These are phyloP conservation scores for Ifrita kowaldi DNA, from an alignment of 2,113 vertebrate genomes.

Conservation along the genomic window DNA sequence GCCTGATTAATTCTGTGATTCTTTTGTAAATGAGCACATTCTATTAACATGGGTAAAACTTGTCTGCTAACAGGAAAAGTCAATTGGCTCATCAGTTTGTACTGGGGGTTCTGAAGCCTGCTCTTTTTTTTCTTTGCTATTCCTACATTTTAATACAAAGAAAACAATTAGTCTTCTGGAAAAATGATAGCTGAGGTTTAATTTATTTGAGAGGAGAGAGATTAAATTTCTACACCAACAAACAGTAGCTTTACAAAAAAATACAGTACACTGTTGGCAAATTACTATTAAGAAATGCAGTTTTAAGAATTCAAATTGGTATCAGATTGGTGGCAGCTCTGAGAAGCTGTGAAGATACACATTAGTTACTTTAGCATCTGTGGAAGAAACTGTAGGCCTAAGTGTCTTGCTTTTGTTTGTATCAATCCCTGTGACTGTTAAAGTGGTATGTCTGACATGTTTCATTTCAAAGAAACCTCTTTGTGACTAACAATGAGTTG, in stretches of 20 bases:
- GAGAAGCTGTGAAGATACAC: not conserved
- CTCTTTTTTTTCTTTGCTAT: not conserved
- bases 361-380: not conserved
- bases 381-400: not conserved
- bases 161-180: not conserved
- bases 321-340: not conserved
- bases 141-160: not conserved
- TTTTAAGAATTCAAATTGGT: not conserved
- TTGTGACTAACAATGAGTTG: conserved; percentile 41
- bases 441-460: conserved; percentile 40
- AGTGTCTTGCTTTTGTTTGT: not conserved
- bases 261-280: not conserved
- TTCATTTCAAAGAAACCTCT: conserved; percentile 45
- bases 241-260: not conserved
- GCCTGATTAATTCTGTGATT: not conserved
- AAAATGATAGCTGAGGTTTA: not conserved
- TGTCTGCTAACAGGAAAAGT: not conserved
- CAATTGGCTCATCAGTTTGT: not conserved
- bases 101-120: not conserved
- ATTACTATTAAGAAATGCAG: not conserved
- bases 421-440: conserved; percentile 25
- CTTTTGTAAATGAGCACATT: not conserved
- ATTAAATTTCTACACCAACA: not conserved
- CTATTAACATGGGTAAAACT: not conserved
- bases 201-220: not conserved